These are phyloP conservation scores for Scaptomyza hsui DNA, from an alignment of 1,140 invertebrate species.

Conservation along the genomic window DNA sequence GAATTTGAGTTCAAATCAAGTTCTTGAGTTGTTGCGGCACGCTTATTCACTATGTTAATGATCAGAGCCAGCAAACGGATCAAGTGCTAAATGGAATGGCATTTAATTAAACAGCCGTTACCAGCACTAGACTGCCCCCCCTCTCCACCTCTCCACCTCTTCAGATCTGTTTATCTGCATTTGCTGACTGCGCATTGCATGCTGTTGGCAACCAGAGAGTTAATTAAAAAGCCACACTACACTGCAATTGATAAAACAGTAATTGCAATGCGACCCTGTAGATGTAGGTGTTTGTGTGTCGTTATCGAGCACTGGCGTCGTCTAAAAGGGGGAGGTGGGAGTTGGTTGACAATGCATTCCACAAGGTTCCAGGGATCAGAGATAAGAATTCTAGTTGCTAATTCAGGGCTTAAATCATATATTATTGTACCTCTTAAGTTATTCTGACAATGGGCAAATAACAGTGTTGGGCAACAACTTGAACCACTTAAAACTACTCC, in stretches of 20 bases:
- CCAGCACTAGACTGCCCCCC: background rate
- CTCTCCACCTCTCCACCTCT: background rate
- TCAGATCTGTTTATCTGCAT: conserved; percentile 1
- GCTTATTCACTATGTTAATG: conserved; percentile 36
- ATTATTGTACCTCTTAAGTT: too few relatives aligned
- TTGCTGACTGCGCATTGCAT: conserved; percentile 15
- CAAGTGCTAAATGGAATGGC: conserved; percentile 38
- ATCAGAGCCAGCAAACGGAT: conserved; percentile 28
- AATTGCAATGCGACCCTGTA: conserved; percentile 3
- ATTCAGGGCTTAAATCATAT: too few relatives aligned
- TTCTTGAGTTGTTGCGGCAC: conserved; percentile 17
- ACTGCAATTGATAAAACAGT: conserved; percentile 9
- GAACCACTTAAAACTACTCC: background rate
- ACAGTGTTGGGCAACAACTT: background rate
- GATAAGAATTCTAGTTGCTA: too few relatives aligned
- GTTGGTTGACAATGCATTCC: too few relatives aligned
- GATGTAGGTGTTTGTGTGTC: background rate
- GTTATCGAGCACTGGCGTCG: background rate
- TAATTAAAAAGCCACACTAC: conserved; percentile 10
- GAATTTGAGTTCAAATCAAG: conserved; percentile 19
- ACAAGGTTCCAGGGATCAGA: too few relatives aligned
- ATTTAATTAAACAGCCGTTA: conserved; percentile 50
- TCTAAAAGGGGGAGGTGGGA: background rate
- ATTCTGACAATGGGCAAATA: background rate
- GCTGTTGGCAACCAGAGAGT: background rate